These are phyloP conservation scores for Eucidaris tribuloides DNA, from an alignment of 35 echinoderm and acorn worm genomes.

Conservation along the genomic window DNA sequence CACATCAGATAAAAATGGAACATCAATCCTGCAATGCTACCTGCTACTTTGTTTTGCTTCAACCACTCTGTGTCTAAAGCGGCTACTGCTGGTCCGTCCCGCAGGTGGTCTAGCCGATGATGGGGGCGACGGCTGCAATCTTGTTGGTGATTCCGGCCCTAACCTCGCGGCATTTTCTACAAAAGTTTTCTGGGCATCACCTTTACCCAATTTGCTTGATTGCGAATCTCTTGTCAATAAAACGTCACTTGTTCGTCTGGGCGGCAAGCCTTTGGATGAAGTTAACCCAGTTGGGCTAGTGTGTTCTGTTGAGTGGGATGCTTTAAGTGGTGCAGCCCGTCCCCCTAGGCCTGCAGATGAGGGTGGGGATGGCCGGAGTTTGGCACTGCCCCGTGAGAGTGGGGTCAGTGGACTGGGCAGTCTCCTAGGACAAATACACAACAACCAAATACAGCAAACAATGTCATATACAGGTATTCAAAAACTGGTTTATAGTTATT, in stretches of 20 bases:
- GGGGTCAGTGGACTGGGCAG: conserved; percentile 33
- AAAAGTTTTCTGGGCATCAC: background rate
- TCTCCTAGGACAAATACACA: background rate
- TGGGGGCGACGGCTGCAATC: conserved; percentile 24
- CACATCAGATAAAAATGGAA: no score
- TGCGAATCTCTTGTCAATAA: background rate
- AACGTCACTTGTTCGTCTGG: background rate
- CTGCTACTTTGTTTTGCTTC: conserved; percentile 35
- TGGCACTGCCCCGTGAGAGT: background rate
- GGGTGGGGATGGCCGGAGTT: conserved; percentile 38
- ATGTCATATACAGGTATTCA: no score
- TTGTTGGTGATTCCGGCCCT: conserved; percentile 8
- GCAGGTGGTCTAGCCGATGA: conserved; percentile 37
- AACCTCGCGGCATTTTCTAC: background rate
- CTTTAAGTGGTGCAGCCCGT: conserved; percentile 14
- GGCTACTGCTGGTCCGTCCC: background rate
- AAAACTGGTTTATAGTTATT: no score
- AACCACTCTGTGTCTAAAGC: conserved; percentile 39
- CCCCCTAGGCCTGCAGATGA: conserved; percentile 14
- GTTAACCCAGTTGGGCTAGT: background rate
- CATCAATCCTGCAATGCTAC: no score
- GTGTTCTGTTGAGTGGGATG: background rate
- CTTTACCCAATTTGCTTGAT: background rate
- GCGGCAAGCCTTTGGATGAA: background rate
- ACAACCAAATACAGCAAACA: no score